These are phyloP conservation scores for Furnarius figulus DNA, from an alignment of 2,113 vertebrate genomes.

Conservation along the genomic window DNA sequence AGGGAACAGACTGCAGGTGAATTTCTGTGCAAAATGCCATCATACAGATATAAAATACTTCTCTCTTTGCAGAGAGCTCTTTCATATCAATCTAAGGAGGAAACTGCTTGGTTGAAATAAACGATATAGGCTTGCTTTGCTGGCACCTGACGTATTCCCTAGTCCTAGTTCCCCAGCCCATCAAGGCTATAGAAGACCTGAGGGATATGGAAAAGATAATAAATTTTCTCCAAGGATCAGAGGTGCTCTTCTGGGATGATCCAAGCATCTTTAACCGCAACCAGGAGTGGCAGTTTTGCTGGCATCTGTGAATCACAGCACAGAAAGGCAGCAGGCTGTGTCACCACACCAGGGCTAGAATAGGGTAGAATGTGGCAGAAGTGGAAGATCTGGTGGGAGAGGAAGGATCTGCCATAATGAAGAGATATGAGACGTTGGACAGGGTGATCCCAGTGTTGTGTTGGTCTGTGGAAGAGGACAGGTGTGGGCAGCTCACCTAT, in stretches of 20 bases:
- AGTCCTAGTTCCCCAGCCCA: neutral
- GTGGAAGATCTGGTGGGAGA: neutral
- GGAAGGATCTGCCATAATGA: neutral
- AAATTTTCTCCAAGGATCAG: neutral
- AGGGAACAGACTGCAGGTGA: neutral
- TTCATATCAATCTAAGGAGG: neutral
- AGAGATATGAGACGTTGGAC: neutral
- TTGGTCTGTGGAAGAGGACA: neutral
- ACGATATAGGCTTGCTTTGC: neutral
- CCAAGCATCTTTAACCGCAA: neutral
- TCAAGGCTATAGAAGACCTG: neutral
- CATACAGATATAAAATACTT: neutral
- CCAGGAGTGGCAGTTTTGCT: neutral
- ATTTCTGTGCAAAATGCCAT: neutral
- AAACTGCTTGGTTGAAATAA: neutral
- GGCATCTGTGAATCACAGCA: neutral
- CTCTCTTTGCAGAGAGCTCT: neutral
- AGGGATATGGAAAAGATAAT: neutral
- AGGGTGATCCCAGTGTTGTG: neutral
- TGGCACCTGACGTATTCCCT: neutral
- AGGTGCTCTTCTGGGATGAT: neutral
- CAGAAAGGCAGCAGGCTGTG: neutral
- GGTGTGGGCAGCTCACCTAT: accelerated
- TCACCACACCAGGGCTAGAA: neutral
- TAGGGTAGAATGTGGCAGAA: too few relatives aligned